Conservation (phyloP, 2,888 invertebrate species). For the Alcis repandata region DNA sequence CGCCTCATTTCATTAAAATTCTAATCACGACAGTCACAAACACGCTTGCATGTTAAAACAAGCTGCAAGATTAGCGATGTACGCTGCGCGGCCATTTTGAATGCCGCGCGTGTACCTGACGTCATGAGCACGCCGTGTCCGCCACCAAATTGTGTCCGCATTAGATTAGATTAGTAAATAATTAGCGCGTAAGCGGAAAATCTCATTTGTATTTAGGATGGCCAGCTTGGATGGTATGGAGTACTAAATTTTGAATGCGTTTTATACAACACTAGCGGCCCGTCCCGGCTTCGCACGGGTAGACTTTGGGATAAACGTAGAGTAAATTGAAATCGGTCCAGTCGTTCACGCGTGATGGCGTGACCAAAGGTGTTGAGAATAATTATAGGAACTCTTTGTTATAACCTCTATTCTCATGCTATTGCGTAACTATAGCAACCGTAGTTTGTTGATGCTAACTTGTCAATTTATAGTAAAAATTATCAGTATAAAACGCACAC, state of each 20-base stretch:
- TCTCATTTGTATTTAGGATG: slow-evolving; percentile 63
- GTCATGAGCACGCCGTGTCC: slow-evolving; percentile 37
- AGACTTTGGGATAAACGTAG: no score
- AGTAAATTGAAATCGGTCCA: no score
- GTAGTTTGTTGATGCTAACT: no score
- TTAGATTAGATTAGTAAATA: slow-evolving; percentile 58
- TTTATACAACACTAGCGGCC: slow-evolving; percentile 39
- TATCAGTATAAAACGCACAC: no score
- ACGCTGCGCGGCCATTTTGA: slow-evolving; percentile 31
- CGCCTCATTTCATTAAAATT: no score
- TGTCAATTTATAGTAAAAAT: no score
- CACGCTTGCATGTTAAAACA: slow-evolving; percentile 46
- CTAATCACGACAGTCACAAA: slow-evolving; percentile 14
- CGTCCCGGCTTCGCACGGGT: no score
- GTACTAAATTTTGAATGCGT: slow-evolving; percentile 35
- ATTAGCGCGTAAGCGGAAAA: slow-evolving; percentile 65
- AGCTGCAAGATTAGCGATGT: slow-evolving; percentile 36
- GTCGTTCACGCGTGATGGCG: no score
- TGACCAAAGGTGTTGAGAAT: no score
- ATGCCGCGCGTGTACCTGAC: slow-evolving; percentile 36
- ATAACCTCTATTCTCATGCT: no score
- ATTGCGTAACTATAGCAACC: no score
- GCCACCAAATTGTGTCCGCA: slow-evolving; percentile 61
- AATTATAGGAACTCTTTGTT: no score
- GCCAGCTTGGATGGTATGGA: slow-evolving; percentile 48